Conservation (phyloP, 2,888 invertebrate genomes). For the Calliphora vomitoria region DNA sequence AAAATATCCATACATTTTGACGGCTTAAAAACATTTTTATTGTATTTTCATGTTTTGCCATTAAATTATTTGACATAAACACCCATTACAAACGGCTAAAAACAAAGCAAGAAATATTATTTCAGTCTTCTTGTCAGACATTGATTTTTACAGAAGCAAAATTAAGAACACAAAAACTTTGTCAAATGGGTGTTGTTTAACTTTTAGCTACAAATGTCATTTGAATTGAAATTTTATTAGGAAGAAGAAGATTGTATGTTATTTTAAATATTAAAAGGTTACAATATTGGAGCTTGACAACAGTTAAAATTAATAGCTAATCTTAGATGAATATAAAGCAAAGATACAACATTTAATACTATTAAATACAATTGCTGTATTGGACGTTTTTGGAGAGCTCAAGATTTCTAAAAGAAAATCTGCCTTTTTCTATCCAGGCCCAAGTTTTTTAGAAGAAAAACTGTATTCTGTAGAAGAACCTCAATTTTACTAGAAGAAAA, state of each 20-base stretch:
- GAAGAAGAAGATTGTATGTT: not conserved
- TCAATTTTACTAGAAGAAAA: too few relatives aligned
- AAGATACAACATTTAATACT: too few relatives aligned
- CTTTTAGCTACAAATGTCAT: not conserved
- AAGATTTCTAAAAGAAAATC: too few relatives aligned
- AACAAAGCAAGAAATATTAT: conserved; percentile 14
- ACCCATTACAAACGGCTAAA: not conserved
- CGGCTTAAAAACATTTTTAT: conserved; percentile 30
- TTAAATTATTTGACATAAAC: conserved; percentile 3
- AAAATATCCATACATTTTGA: not conserved
- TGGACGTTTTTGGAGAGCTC: too few relatives aligned
- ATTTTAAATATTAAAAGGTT: not conserved
- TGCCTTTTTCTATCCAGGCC: too few relatives aligned
- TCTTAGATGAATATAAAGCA: too few relatives aligned
- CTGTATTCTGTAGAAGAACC: too few relatives aligned
- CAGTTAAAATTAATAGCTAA: not conserved
- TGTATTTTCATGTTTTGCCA: conserved; percentile 21
- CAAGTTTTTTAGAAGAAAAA: too few relatives aligned
- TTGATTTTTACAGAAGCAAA: conserved; percentile 41
- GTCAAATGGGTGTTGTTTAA: conserved; percentile 11
- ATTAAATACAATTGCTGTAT: too few relatives aligned
- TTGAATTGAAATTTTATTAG: not conserved
- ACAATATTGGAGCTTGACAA: not conserved
- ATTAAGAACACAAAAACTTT: not conserved
- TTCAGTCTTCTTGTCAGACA: conserved; percentile 41